Evolutionary conservation across 2,888 invertebrate genomes (phyloP), one percentile per base, ranked within the genome.

Genomic region (Ferrisia virgata): DNA sequence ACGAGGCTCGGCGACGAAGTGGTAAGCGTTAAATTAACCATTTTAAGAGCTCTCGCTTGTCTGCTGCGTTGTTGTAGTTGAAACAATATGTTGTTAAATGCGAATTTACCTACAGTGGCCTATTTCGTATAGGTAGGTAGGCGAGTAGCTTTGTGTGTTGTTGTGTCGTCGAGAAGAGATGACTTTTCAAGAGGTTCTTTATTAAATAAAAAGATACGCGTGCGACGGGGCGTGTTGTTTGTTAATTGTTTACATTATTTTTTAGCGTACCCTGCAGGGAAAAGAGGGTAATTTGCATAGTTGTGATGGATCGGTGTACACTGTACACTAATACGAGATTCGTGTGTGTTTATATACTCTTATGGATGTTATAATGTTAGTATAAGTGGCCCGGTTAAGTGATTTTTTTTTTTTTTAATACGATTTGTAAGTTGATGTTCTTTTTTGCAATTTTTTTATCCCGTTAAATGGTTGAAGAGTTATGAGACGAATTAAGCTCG

Each of bases 71-170:
- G n/a, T 36, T 6, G 40, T 40, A 18, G 47, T 72, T 72, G 33
- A 72, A 72, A 72, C 72, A 72, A 72, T 72, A 72, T 72, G 72
- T 28, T 72, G 72, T 72, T 72, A 33, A 72, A 33, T 72, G 64
- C 18, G 72, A 72, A 72, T n/a, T 72, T 36, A 64, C 64, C 64
- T 28, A 2, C 18, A 3, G 18, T 53, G 18, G 53, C n/a, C n/a
- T n/a, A n/a, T n/a, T n/a, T n/a, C n/a, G n/a, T n/a, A n/a, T n/a
- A n/a, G n/a, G n/a, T n/a, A n/a, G n/a, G n/a, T n/a, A n/a, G n/a
- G n/a, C n/a, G n/a, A n/a, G 53, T 47, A 18, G 8, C 47, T 47
- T 47, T 47, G 25, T 64, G n/a, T n/a, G n/a, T n/a, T n/a, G n/a
- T n/a, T n/a, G n/a, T n/a, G n/a, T n/a, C n/a, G 25, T 28, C 11